Evolutionary conservation across 2,797 vertebrate genomes (phyloP).

Genomic region (Aratinga solstitialis): DNA sequence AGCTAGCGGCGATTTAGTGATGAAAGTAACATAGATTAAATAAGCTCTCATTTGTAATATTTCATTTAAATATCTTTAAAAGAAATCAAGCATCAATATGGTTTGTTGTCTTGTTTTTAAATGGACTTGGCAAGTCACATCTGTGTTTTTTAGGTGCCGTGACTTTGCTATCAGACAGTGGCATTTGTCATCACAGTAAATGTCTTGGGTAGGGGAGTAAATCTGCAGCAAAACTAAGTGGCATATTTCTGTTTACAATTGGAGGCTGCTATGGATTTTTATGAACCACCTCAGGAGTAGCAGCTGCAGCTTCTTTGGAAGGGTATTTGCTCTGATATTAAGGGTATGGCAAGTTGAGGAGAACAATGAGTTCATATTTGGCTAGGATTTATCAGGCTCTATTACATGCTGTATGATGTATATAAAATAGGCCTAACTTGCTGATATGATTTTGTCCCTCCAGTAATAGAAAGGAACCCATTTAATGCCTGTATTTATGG

Average conservation of each 20-base stretch:
- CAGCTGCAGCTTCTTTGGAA: slow-evolving; percentile 43
- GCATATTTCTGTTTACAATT: neutral
- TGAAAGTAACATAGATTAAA: neutral
- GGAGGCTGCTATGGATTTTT: neutral
- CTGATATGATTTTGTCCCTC: slow-evolving; percentile 28
- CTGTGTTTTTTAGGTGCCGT: neutral
- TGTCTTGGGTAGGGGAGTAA: neutral
- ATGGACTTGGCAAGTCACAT: neutral
- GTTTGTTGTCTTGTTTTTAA: neutral
- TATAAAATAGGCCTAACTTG: slow-evolving; percentile 18
- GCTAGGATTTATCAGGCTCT: slow-evolving; percentile 29
- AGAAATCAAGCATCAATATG: neutral
- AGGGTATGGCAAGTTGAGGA: neutral
- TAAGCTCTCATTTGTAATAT: neutral
- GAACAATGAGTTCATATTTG: slow-evolving; percentile 32
- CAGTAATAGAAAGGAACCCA: neutral
- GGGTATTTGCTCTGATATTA: slow-evolving; percentile 44
- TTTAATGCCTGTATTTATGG: slow-evolving; percentile 48
- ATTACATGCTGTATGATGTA: neutral
- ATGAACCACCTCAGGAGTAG: neutral
- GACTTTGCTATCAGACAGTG: neutral
- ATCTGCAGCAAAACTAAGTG: neutral
- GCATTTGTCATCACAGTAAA: neutral
- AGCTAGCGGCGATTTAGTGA: neutral
- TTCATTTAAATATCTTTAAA: neutral